Conservation (phyloP, 2,797 vertebrate species). For the Molossus alvarezi region DNA sequence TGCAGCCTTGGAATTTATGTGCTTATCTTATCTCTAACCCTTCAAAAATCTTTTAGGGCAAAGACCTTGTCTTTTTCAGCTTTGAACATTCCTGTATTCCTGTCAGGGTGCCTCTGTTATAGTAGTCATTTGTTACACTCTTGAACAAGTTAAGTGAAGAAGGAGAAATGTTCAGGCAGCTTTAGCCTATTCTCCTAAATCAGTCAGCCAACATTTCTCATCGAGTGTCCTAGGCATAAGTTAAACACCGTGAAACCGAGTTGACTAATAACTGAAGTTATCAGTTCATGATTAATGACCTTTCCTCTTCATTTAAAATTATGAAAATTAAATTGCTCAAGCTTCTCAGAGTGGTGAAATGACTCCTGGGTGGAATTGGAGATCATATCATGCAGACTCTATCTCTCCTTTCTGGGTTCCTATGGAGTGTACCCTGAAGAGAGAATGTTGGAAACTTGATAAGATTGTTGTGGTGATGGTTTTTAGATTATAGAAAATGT, state of each 20-base stretch:
- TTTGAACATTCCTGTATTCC: slow-evolving; percentile 57
- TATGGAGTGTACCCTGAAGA: neutral
- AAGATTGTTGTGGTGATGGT: neutral
- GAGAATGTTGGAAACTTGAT: neutral
- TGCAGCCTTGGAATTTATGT: slow-evolving; percentile 31
- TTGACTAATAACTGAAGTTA: slow-evolving; percentile 51
- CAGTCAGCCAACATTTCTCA: neutral
- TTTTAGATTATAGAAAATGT: neutral
- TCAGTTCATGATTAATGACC: neutral
- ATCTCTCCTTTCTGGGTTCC: neutral
- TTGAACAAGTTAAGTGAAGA: slow-evolving; percentile 31
- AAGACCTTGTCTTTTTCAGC: slow-evolving; percentile 65
- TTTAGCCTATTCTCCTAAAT: neutral
- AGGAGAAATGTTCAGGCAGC: neutral
- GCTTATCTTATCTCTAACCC: slow-evolving; percentile 60
- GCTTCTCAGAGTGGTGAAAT: neutral
- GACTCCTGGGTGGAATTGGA: neutral
- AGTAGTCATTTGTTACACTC: slow-evolving; percentile 4
- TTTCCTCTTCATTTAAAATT: slow-evolving; percentile 48
- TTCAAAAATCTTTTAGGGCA: slow-evolving; percentile 27
- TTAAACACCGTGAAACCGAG: neutral
- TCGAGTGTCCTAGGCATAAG: neutral
- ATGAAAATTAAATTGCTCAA: neutral
- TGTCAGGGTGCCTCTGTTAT: neutral
- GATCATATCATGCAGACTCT: neutral